These are phyloP conservation scores for Halcyon chelicuti DNA, from an alignment of 2,797 vertebrate genomes.

Conservation along the genomic window DNA sequence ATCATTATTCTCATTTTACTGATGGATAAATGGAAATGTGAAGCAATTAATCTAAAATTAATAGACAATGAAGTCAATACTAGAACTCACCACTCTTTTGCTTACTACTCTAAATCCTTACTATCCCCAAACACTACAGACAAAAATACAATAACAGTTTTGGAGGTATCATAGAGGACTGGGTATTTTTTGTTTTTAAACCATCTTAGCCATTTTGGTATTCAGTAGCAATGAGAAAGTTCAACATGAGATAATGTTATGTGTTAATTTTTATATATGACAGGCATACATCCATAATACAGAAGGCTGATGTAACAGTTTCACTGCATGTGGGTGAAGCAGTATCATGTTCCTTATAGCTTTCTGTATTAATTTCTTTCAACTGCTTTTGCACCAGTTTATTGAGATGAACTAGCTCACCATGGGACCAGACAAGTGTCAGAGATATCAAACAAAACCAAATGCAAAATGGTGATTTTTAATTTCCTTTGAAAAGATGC, in stretches of 20 bases:
- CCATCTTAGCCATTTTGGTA: background rate
- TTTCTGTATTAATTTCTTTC: background rate
- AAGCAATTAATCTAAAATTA: background rate
- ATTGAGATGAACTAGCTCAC: background rate
- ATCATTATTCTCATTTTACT: background rate
- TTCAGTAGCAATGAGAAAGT: background rate
- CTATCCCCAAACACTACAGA: background rate
- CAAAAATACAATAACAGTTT: background rate
- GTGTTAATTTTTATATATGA: background rate
- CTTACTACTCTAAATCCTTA: background rate
- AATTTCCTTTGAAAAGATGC: background rate
- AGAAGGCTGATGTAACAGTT: background rate
- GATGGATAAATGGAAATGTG: background rate
- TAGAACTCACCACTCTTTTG: background rate
- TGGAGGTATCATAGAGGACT: background rate
- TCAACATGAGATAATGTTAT: background rate
- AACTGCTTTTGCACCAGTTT: background rate
- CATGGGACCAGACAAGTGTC: background rate
- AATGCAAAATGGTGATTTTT: background rate
- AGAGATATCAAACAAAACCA: background rate
- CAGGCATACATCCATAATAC: background rate
- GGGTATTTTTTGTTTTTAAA: background rate
- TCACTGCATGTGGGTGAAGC: background rate
- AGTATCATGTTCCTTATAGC: background rate
- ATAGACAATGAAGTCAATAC: background rate